Evolutionary conservation across 2,797 vertebrate genomes (phyloP).

Genomic region (Gorsachius magnificus): DNA sequence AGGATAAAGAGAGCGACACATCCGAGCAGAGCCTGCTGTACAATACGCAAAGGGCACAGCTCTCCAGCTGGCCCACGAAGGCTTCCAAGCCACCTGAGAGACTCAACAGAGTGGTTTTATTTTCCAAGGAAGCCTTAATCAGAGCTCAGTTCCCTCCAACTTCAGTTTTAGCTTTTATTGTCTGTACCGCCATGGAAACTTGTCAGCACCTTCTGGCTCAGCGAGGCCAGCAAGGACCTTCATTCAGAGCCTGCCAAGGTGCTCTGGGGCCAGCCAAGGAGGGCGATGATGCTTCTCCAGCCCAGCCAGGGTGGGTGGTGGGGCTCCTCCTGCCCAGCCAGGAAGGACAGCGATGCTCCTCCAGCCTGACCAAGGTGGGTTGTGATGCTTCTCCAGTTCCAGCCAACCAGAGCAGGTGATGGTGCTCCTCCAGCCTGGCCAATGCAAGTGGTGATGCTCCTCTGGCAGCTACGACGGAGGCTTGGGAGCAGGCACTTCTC

Average conservation of each 20-base stretch:
- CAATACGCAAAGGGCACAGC: background rate
- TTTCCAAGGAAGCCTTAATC: background rate
- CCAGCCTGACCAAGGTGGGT: background rate
- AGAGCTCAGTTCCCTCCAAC: background rate
- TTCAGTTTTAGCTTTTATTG: background rate
- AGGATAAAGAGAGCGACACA: fast-evolving
- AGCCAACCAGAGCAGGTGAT: background rate
- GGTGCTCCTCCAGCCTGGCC: background rate
- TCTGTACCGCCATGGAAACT: fast-evolving
- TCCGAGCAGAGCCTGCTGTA: background rate
- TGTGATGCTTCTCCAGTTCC: background rate
- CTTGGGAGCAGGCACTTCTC: background rate
- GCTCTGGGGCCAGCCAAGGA: background rate
- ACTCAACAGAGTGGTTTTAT: background rate
- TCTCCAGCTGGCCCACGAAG: fast-evolving
- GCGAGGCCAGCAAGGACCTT: fast-evolving
- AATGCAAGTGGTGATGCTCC: background rate
- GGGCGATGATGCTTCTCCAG: background rate
- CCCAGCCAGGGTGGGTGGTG: background rate
- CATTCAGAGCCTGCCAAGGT: background rate
- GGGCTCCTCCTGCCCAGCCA: background rate
- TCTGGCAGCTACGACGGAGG: fast-evolving
- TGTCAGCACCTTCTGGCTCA: background rate
- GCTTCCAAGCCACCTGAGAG: background rate
- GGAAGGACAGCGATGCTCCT: background rate